These are phyloP conservation scores for Bombus consobrinus DNA, from an alignment of 1,140 invertebrate genomes.

Conservation along the genomic window DNA sequence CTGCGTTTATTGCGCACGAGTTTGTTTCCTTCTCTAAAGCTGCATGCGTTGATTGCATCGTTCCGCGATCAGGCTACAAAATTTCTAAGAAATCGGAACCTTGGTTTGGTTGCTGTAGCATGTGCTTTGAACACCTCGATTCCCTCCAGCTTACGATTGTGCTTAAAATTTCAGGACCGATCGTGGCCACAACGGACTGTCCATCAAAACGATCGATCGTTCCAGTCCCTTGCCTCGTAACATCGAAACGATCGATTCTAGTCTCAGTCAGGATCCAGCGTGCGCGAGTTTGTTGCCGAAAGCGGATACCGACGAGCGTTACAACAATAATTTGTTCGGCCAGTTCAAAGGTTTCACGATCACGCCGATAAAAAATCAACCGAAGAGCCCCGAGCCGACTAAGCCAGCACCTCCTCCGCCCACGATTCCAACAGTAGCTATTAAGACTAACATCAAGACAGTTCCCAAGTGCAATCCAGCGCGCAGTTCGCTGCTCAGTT, in stretches of 20 bases:
- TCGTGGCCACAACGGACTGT: slow-evolving; percentile 70
- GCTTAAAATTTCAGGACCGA: slow-evolving; percentile 77
- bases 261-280: slow-evolving; percentile 78
- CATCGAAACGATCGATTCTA: slow-evolving; percentile 80
- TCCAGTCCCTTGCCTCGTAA: slow-evolving; percentile 72
- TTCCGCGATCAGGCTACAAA: neutral
- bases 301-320: slow-evolving; percentile 80
- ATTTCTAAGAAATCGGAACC: neutral
- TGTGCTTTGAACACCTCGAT: slow-evolving; percentile 38
- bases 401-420: slow-evolving; percentile 83
- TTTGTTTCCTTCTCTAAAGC: neutral
- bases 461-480: slow-evolving; percentile 54
- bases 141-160: slow-evolving; percentile 62
- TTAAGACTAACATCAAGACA: slow-evolving; percentile 77
- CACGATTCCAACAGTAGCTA: slow-evolving; percentile 76
- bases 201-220: slow-evolving; percentile 80
- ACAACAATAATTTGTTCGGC: slow-evolving; percentile 88
- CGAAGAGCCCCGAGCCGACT: slow-evolving; percentile 79
- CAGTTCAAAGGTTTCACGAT: slow-evolving; percentile 93
- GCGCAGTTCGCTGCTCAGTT: slow-evolving; percentile 65
- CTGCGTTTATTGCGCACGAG: neutral
- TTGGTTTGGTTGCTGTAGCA: neutral
- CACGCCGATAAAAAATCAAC: slow-evolving; percentile 83
- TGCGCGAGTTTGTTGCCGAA: slow-evolving; percentile 83
- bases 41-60: neutral